phyloP scores from a whole-genome alignment of 2,888 invertebrate genomes.

The Eupelmus urozonus region DNA sequence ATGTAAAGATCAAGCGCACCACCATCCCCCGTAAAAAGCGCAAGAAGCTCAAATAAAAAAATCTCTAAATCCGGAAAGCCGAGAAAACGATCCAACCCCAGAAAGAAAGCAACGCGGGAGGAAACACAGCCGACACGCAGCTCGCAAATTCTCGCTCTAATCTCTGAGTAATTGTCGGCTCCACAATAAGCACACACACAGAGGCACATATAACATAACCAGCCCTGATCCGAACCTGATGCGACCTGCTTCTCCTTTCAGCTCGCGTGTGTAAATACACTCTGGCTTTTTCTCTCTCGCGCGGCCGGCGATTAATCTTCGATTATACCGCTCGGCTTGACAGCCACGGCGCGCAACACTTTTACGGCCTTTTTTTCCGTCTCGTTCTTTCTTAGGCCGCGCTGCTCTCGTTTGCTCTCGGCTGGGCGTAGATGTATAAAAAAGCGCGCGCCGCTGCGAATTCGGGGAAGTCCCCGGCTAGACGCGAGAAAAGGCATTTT shows the following conservation, averaged over 20 bases:
- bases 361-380: constrained; percentile 54
- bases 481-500: too few relatives aligned
- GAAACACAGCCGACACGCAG: constrained; percentile 43
- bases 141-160: constrained; percentile 75
- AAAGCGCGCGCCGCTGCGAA: too few relatives aligned
- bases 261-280: constrained; percentile 14
- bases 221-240: constrained; percentile 63
- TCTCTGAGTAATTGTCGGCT: constrained; percentile 75
- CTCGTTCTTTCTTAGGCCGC: not conserved
- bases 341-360: constrained; percentile 72
- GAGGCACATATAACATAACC: too few relatives aligned
- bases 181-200: constrained; percentile 20
- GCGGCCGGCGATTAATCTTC: constrained; percentile 74
- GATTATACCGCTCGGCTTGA: constrained; percentile 74
- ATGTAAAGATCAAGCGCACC: constrained; percentile 68
- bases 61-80: not conserved
- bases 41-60: not conserved
- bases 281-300: constrained; percentile 30
- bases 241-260: constrained; percentile 48
- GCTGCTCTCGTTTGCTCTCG: too few relatives aligned
- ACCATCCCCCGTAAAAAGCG: not conserved
- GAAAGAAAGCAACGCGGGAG: not conserved
- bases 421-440: too few relatives aligned
- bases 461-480: too few relatives aligned
- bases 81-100: constrained; percentile 19